Evolutionary conservation across 1,140 invertebrate species (phyloP).

Genomic region (Melitaea cinxia): DNA sequence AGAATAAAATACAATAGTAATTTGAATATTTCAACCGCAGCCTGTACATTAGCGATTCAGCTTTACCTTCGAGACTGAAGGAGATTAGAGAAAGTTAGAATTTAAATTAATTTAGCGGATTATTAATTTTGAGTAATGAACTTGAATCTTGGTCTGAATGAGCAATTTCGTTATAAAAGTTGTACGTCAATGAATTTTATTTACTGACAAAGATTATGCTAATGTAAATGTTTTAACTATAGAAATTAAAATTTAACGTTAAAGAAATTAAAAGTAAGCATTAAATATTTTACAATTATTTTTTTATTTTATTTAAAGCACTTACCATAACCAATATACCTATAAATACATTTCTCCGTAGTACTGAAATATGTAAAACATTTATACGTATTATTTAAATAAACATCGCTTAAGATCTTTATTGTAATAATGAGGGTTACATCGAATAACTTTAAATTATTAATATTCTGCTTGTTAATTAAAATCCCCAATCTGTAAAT

Average conservation of each 20-base stretch:
- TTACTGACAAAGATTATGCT: slow-evolving; percentile 7
- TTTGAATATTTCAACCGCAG: slow-evolving; percentile 36
- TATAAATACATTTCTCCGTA: no score
- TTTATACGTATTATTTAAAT: no score
- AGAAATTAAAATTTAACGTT: background rate
- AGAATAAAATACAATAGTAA: slow-evolving; percentile 11
- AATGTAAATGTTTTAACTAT: slow-evolving; percentile 18
- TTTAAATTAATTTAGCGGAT: slow-evolving; percentile 78
- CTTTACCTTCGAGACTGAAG: slow-evolving; percentile 51
- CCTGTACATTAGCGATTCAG: slow-evolving; percentile 59
- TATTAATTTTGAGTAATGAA: slow-evolving; percentile 79
- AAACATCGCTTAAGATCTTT: no score
- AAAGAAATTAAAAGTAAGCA: no score
- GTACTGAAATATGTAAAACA: no score
- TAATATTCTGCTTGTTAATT: background rate
- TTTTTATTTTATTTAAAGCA: no score
- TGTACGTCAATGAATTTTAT: slow-evolving; percentile 40
- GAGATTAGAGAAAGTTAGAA: slow-evolving; percentile 68
- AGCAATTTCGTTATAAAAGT: slow-evolving; percentile 48
- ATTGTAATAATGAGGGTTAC: no score
- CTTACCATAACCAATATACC: no score
- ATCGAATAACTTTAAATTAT: background rate
- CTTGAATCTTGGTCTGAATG: slow-evolving; percentile 57
- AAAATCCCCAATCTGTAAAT: background rate
- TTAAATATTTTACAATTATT: no score